Evolutionary conservation across 2,113 vertebrate species (phyloP), one percentile per base, ranked within the genome.

Genomic region (Lethenteron reissneri): DNA sequence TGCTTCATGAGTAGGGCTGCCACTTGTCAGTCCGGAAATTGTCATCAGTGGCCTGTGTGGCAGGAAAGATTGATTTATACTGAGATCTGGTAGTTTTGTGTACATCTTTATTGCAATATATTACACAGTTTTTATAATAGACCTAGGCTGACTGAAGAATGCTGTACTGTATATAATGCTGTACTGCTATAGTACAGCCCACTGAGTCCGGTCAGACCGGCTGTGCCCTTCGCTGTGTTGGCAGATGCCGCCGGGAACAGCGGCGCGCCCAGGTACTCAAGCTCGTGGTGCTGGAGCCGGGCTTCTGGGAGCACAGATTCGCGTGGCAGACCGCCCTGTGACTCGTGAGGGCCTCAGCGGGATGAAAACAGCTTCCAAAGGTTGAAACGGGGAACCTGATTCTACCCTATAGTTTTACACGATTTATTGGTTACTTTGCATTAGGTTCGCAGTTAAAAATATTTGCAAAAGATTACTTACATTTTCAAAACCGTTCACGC

Each of bases 331-430:
- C 75, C 85, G 91, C 73, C 94, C 92, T 25, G 88, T 99, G 71
- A 99, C 94, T 73, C 94, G 97, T 1, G 92, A 99, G 76, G 94
- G 92, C 4, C 85, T 99, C 76, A 96, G 88, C 75, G 94, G 94
- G 74, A 95, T 97, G 87, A 95, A 95, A 81, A 97, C 88, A 17
- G 86, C 85, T 15, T 76, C 86, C 75, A 97, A 90, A 87, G 90
- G 94, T 95, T 69, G n/a, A 69, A 17, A 69, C 25, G n/a, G n/a
- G n/a, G n/a, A 69, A 69, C 25, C 25, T n/a, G 64, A 69, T 25
- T 17, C n/a, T 69, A 11, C 64, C 9, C n/a, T n/a, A 69, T 69
- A 17, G 11, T 17, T 17, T 69, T 69, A 69, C 57, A 57, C 2
- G 4, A 71, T 12, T 14, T 21, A 59, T 21, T 9, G 58, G 75